Evolutionary conservation across 2,797 vertebrate species (phyloP), one percentile per base, ranked within the genome.

Genomic region (Ciconia nigra): DNA sequence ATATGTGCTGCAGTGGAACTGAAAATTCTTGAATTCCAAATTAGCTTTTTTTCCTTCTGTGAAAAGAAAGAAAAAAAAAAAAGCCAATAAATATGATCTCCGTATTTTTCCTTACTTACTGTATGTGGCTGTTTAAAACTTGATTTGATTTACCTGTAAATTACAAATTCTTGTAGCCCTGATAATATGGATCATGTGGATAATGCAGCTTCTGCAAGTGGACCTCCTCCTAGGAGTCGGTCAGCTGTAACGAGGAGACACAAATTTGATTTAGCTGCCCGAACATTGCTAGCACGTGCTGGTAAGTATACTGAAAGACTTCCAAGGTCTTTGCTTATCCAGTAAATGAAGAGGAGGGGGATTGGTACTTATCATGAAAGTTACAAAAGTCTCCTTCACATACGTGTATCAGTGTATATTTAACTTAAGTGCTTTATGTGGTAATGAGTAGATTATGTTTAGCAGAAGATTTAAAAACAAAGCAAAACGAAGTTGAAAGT

Each of bases 241-340:
- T 99, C 99, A 8, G 98, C 99, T 12, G 98, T 98, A 4, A 99
- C 98, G 4, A 98, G 99, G 89, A 99, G 99, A 89, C 99, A 99
- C 90, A 99, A 99, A 69, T 99, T 99, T 85, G 99, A 99, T 95
- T 97, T 99, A 92, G 99, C 99, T 65, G 99, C 99, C 16, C 98
- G 99, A 57, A 99, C 99, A 0, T 96, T 99, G 91, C 94, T 99
- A 58, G 99, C 99, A 78, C 99, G 99, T 29, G 99, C 99, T 92
- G 99, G 99, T 99, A 98, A 98, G 98, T 87, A 20, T 44, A 4
- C 35, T 26, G 39, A 35, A 71, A 65, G 78, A 29, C 25, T 47
- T 77, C 10, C 24, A 15, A 9, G 41, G 29, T 26, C n/a, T 58
- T 31, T 44, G 51, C 46, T 65, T 22, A 18, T 24, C 15, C 46